These are phyloP conservation scores for Oreortyx pictus DNA, from an alignment of 2,797 vertebrate species.

Conservation along the genomic window DNA sequence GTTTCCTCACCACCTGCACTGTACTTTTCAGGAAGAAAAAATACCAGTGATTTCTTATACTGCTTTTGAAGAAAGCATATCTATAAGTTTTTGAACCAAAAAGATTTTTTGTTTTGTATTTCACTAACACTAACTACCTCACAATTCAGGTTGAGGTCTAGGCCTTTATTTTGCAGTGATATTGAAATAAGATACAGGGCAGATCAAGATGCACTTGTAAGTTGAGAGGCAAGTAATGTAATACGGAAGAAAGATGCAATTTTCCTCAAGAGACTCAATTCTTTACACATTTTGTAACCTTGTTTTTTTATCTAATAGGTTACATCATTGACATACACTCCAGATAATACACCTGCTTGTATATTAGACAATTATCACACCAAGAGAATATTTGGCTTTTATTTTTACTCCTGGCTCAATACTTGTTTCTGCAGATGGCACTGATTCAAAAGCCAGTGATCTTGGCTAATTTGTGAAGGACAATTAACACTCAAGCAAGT, in stretches of 20 bases:
- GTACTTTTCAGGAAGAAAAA: neutral
- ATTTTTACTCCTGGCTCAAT: neutral
- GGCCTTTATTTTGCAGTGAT: neutral
- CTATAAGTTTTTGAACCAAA: neutral
- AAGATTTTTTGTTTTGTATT: neutral
- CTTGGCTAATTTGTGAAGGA: constrained; percentile 20
- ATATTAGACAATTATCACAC: neutral
- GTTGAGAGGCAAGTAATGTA: neutral
- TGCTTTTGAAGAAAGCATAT: neutral
- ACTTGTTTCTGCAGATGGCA: neutral
- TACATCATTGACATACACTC: neutral
- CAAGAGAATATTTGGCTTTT: neutral
- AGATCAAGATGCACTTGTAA: neutral
- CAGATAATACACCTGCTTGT: neutral
- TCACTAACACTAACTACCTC: neutral
- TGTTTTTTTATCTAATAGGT: neutral
- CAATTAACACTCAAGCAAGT: constrained; percentile 6
- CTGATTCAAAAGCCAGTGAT: neutral
- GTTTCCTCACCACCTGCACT: neutral
- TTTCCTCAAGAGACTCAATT: neutral
- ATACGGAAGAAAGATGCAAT: neutral
- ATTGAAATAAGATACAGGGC: neutral
- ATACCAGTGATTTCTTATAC: neutral
- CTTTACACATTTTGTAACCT: neutral
- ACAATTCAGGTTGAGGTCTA: neutral